These are phyloP conservation scores for Tinamus major DNA, from an alignment of 2,797 vertebrate species.

Conservation along the genomic window DNA sequence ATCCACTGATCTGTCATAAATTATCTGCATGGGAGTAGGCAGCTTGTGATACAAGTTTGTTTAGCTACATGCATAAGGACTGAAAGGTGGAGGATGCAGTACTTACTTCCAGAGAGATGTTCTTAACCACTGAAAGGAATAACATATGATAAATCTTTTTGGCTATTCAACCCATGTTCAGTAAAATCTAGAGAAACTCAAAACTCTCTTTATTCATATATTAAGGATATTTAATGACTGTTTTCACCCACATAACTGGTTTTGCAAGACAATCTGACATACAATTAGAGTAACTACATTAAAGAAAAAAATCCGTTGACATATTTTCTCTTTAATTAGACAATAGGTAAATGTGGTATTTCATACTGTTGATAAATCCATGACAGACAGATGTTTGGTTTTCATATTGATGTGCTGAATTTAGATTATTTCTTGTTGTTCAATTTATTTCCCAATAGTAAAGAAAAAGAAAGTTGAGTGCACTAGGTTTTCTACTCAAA, in stretches of 20 bases:
- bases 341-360: neutral
- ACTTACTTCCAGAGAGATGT: neutral
- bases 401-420: neutral
- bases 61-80: neutral
- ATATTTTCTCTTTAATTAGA: neutral
- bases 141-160: neutral
- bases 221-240: neutral
- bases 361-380: rapidly evolving
- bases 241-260: neutral
- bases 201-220: neutral
- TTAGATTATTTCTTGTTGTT: neutral
- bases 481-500: neutral
- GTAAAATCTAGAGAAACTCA: neutral
- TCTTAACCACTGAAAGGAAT: neutral
- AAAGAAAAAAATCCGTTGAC: neutral
- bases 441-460: neutral
- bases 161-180: neutral
- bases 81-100: neutral
- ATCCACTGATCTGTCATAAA: neutral
- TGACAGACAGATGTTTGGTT: neutral
- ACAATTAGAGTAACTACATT: neutral
- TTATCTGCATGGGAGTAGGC: neutral
- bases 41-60: neutral
- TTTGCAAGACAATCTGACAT: neutral
- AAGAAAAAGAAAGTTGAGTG: neutral